Evolutionary conservation across 2,113 vertebrate genomes (phyloP).

Genomic region (Phylloscopus trochiloides): DNA sequence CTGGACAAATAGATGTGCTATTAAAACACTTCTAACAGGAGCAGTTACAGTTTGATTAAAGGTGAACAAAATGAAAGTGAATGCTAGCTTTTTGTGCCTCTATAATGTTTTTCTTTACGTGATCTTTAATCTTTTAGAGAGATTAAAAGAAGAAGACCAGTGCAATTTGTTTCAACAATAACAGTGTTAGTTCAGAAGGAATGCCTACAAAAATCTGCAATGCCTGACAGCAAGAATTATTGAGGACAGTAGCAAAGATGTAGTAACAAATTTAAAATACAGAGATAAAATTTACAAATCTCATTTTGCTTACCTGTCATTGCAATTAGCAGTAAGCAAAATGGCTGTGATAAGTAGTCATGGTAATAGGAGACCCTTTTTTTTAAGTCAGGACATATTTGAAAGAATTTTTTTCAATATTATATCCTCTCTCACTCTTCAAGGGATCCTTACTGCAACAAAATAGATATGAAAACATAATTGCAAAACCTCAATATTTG

Average conservation of each 20-base stretch:
- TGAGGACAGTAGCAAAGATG: neutral
- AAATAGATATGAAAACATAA: neutral
- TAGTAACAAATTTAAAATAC: neutral
- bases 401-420: neutral
- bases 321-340: neutral
- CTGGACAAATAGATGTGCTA: slow-evolving; percentile 16
- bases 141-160: neutral
- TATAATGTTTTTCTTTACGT: neutral
- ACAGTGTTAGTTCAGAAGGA: neutral
- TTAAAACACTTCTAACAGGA: slow-evolving; percentile 15
- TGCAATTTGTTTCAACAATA: neutral
- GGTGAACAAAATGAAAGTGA: neutral
- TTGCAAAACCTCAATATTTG: neutral
- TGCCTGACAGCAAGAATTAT: neutral
- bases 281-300: neutral
- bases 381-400: neutral
- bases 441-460: neutral
- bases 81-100: neutral
- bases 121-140: slow-evolving; percentile 3
- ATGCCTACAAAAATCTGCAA: neutral
- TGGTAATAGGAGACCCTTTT: neutral
- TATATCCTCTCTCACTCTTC: neutral
- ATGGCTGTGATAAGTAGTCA: neutral
- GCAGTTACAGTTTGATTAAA: slow-evolving; percentile 49
- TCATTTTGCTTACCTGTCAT: neutral